A percentile compares a stretch with the other conserved stretches of the same genome.
Evolutionary conservation across 2,888 invertebrate genomes (phyloP).

Genomic region (Pseudococcus viburni): DNA sequence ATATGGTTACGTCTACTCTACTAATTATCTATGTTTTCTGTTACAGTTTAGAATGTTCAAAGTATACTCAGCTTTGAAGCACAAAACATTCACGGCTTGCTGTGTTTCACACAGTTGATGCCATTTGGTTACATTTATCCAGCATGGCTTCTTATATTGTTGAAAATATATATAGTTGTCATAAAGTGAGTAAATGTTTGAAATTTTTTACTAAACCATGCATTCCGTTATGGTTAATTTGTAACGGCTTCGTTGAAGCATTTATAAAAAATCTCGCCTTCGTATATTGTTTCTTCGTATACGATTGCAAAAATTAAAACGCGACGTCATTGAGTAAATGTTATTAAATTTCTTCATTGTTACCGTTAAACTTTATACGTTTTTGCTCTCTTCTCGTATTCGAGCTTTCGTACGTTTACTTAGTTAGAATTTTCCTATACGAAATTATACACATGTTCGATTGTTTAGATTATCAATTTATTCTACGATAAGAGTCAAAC

Average conservation of each 20-base stretch:
- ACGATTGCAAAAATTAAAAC: slow-evolving; percentile 40
- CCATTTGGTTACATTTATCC: slow-evolving; percentile 63
- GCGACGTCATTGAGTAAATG: slow-evolving; percentile 35
- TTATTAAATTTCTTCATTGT: slow-evolving; percentile 44
- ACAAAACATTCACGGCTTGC: slow-evolving; percentile 45
- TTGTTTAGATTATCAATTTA: background rate
- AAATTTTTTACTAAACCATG: slow-evolving; percentile 6
- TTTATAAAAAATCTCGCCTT: slow-evolving; percentile 49
- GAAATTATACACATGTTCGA: background rate
- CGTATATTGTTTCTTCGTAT: slow-evolving; percentile 6
- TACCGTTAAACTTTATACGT: slow-evolving; percentile 4
- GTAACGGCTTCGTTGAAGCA: slow-evolving; percentile 35
- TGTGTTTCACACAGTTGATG: slow-evolving; percentile 61
- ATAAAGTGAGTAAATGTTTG: slow-evolving; percentile 58
- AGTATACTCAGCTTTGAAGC: slow-evolving; percentile 8
- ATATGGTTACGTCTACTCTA: background rate
- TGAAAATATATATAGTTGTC: slow-evolving; percentile 58
- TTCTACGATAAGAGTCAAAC: background rate
- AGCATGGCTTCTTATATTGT: slow-evolving; percentile 61
- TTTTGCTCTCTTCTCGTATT: background rate
- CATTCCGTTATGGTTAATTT: slow-evolving; percentile 57
- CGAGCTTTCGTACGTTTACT: background rate
- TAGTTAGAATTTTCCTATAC: background rate
- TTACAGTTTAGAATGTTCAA: slow-evolving; percentile 58
- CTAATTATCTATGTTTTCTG: slow-evolving; percentile 17